These are phyloP conservation scores for Thaleichthys pacificus DNA, from an alignment of 2,797 vertebrate genomes.

Conservation along the genomic window DNA sequence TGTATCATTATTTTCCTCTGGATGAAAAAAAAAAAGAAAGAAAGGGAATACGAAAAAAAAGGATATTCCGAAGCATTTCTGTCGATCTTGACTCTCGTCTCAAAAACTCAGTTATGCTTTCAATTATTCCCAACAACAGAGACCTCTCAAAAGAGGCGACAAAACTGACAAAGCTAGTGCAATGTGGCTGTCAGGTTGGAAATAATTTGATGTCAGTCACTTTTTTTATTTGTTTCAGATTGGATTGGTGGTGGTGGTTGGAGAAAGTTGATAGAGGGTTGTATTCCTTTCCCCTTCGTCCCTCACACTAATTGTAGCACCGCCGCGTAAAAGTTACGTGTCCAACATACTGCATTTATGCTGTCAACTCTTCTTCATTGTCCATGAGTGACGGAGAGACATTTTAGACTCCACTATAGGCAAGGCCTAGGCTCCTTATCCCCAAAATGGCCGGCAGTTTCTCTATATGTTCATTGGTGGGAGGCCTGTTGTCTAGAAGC, in stretches of 20 bases:
- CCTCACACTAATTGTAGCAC: constrained; percentile 59
- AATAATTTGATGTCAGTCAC: constrained; percentile 77
- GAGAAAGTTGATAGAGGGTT: constrained; percentile 38
- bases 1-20: constrained; percentile 60
- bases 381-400: no score
- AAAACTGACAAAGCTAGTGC: constrained; percentile 70
- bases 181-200: constrained; percentile 69
- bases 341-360: constrained; percentile 15
- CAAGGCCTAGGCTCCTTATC: constrained; percentile 18
- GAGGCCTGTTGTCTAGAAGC: constrained; percentile 26
- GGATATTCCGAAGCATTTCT: constrained; percentile 1
- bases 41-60: constrained; percentile 31
- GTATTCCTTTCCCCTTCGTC: constrained; percentile 52
- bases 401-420: neutral
- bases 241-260: constrained; percentile 5
- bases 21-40: constrained; percentile 30
- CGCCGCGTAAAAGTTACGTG: constrained; percentile 19
- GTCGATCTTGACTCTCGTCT: constrained; percentile 44
- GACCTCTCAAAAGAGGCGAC: constrained; percentile 63
- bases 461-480: constrained; percentile 1
- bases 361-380: constrained; percentile 36
- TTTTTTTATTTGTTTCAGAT: constrained; percentile 65
- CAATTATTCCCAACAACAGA: constrained; percentile 74
- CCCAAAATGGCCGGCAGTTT: constrained; percentile 28
- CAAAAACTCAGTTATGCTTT: constrained; percentile 71